Evolutionary conservation across 2,888 invertebrate genomes (phyloP), one percentile per base, ranked within the genome.

Genomic region (Anodontia alba): DNA sequence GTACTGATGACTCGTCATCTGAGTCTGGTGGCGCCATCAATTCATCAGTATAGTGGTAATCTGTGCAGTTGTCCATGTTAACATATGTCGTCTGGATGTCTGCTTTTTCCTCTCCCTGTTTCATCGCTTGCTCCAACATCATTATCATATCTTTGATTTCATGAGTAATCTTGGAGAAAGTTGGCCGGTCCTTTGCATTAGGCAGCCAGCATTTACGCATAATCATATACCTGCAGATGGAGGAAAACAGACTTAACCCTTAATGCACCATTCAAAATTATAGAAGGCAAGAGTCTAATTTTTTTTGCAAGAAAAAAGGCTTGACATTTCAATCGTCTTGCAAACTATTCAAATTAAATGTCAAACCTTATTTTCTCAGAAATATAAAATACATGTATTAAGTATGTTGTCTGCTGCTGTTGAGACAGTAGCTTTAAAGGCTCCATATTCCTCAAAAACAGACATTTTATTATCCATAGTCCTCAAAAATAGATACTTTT

Each of bases 11-110:
- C 62, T 62, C 62, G 20, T 62, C 62, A 33, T 62, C 62, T 15
- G 62, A 62, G 33, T 62, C 62, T 33, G 62, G 62, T 20, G 80
- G 73, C 0, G 81, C 71, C 82, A 83, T 83, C 67, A 85, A 54
- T 67, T 85, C 80, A 74, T 85, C 85, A 71, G 82, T 78, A 66
- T 85, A 85, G 54, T 85, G 85, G 51, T 82, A 85, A 66, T 85
- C 85, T 68, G 85, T 85, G 69, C 85, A 85, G 42, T 83, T 82
- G 15, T 83, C 85, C 62, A 90, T 86, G 73, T 91, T 91, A 20
- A 92, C 92, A 57, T 92, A 91, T 17, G 92, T 91, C 31, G 87
- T 86, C 66, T 90, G 85, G 69, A 92, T 92, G 80, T 92, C 90
- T n/a, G 88, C 76, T 20, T 82, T 83, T 42, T 88, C 84, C 49